Evolutionary conservation across 1,140 invertebrate genomes (phyloP).

Genomic region (Venturia canescens): DNA sequence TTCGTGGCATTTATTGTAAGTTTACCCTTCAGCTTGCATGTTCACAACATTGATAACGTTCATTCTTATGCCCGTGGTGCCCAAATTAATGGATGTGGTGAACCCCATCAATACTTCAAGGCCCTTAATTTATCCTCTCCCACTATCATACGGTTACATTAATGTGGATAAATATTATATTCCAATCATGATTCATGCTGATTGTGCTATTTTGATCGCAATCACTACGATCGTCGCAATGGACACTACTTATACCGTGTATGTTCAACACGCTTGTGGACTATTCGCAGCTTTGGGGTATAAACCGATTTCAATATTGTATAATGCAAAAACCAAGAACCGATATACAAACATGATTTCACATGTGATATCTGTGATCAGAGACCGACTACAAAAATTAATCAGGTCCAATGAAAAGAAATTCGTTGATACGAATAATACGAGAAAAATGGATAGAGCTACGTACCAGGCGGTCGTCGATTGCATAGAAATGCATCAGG

Average conservation of each 20-base stretch:
- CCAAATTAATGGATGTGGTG: slow-evolving; percentile 36
- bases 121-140: slow-evolving; percentile 14
- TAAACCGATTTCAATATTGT: not conserved
- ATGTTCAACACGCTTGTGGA: slow-evolving; percentile 46
- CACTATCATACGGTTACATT: slow-evolving; percentile 41
- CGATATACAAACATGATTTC: not conserved
- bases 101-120: slow-evolving; percentile 39
- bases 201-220: slow-evolving; percentile 17
- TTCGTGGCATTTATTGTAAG: not conserved
- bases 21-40: slow-evolving; percentile 10
- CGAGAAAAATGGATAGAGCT: not conserved
- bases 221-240: slow-evolving; percentile 36
- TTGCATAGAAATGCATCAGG: slow-evolving; percentile 37
- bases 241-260: slow-evolving; percentile 36
- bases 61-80: slow-evolving; percentile 31
- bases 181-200: slow-evolving; percentile 43
- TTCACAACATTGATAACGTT: slow-evolving; percentile 7
- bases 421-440: not conserved
- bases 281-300: slow-evolving; percentile 44
- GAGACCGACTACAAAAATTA: slow-evolving; percentile 13
- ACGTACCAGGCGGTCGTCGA: slow-evolving; percentile 6
- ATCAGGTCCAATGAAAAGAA: not conserved
- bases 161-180: slow-evolving; percentile 46
- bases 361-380: not conserved
- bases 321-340: not conserved